Evolutionary conservation across 2,797 vertebrate species (phyloP), one percentile per base, ranked within the genome.

Genomic region (Myotis pilosus): DNA sequence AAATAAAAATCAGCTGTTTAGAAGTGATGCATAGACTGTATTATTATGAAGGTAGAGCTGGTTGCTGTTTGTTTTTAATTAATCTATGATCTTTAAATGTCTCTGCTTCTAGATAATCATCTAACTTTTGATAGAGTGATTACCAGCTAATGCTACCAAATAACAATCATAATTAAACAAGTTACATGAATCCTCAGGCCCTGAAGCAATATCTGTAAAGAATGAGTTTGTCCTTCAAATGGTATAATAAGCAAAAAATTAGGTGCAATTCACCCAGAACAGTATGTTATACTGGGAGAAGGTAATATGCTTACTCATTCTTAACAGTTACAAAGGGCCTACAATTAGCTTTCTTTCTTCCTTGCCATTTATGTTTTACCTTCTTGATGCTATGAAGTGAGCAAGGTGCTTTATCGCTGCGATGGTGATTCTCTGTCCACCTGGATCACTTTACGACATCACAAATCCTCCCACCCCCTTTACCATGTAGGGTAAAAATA

Each of bases 141-240:
- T 98, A 98, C 87, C 96, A 97, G 95, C 96, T 97, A 98, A 98
- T 94, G 69, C 81, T 96, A 98, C 98, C 97, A 98, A 98, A 97
- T 97, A 98, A 95, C 93, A 96, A 95, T 94, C 92, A 97, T 4
- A 86, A 98, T 98, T 98, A 96, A 97, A 95, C 93, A 98, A 95
- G 88, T 97, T 98, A 96, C 91, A 94, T n/a, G 81, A 95, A 87
- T 97, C 92, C 97, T 96, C 82, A 92, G 97, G 97, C 94, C 86
- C 95, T 95, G 85, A 92, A 97, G 90, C 94, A 98, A 97, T 98
- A 97, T 96, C 95, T 4, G 10, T 95, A 94, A 98, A 97, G 94
- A 98, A 98, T 97, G 94, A 98, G 91, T 97, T 98, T 98, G 96
- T 98, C 96, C 90, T 97, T 95, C 96, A 97, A 97, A 97, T 57